These are phyloP conservation scores for Hemichromis elongatus DNA, from an alignment of 2,113 vertebrate species.

Conservation along the genomic window DNA sequence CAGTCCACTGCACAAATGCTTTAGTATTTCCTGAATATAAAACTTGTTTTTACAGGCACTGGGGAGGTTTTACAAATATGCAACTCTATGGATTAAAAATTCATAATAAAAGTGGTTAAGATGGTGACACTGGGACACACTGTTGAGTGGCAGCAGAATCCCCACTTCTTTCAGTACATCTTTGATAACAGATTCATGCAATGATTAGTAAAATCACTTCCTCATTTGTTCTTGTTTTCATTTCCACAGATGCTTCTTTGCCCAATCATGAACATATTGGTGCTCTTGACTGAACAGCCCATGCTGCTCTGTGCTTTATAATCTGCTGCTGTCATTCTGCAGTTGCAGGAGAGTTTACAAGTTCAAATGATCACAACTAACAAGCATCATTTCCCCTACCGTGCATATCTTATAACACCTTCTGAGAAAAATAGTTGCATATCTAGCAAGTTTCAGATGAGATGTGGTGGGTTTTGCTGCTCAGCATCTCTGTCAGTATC, in stretches of 20 bases:
- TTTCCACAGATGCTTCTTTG: neutral
- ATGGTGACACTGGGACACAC: neutral
- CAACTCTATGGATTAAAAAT: neutral
- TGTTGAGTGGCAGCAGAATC: neutral
- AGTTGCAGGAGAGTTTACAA: neutral
- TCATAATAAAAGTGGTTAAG: neutral
- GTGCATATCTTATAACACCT: slow-evolving; percentile 11
- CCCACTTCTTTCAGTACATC: neutral
- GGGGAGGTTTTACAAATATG: neutral
- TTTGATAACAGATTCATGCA: neutral
- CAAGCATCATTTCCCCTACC: slow-evolving; percentile 7
- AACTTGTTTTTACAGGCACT: neutral
- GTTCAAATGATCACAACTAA: slow-evolving; percentile 9
- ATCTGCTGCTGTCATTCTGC: neutral
- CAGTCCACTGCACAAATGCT: neutral
- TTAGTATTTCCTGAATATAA: neutral
- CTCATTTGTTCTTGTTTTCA: neutral
- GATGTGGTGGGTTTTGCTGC: slow-evolving; percentile 1
- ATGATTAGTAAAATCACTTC: neutral
- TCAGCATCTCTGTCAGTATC: slow-evolving; percentile 34
- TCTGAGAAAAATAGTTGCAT: slow-evolving; percentile 1
- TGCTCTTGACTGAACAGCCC: neutral
- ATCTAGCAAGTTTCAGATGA: slow-evolving; percentile 45
- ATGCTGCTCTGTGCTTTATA: neutral
- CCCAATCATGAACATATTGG: neutral